Percentiles rank a stretch among this genome's conserved stretches.
Conservation (phyloP, 2,888 invertebrate species). For the Gerosis bhagava region DNA sequence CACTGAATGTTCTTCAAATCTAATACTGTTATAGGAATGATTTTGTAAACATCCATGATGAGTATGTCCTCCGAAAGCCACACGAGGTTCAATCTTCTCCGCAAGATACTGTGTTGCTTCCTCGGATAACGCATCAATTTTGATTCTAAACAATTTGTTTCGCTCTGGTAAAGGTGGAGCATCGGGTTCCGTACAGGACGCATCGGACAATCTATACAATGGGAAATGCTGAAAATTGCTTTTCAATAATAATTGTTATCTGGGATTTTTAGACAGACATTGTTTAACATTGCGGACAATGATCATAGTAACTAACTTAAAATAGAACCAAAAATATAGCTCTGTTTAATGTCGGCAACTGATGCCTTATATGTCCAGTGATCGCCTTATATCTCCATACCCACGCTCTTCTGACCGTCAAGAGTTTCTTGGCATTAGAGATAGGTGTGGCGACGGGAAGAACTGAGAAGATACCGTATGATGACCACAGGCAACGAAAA, state of each 20-base stretch:
- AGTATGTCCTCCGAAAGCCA: slow-evolving; percentile 94
- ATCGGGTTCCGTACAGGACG: slow-evolving; percentile 90
- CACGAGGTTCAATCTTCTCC: slow-evolving; percentile 85
- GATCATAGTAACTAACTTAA: too few species aligned
- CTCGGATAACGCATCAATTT: slow-evolving; percentile 94
- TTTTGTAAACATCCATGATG: slow-evolving; percentile 92
- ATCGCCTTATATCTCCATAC: too few species aligned
- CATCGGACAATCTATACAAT: slow-evolving; percentile 93
- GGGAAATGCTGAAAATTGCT: slow-evolving; percentile 94
- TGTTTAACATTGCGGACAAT: too few species aligned
- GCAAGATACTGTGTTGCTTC: slow-evolving; percentile 88
- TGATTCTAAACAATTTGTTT: slow-evolving; percentile 87
- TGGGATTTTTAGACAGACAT: too few species aligned
- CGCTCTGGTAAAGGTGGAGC: slow-evolving; percentile 88
- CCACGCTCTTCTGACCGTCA: too few species aligned
- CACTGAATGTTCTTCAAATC: slow-evolving; percentile 90
- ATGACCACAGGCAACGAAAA: too few species aligned
- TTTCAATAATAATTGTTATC: not conserved
- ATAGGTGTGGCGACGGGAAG: too few species aligned
- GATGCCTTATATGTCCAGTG: too few species aligned
- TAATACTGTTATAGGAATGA: slow-evolving; percentile 58
- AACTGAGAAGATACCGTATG: too few species aligned
- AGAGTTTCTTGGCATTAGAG: too few species aligned
- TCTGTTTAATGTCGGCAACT: too few species aligned
- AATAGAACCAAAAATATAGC: too few species aligned